phyloP scores from a whole-genome alignment of 2,888 invertebrate genomes.

The Drosophila multiciliata region DNA sequence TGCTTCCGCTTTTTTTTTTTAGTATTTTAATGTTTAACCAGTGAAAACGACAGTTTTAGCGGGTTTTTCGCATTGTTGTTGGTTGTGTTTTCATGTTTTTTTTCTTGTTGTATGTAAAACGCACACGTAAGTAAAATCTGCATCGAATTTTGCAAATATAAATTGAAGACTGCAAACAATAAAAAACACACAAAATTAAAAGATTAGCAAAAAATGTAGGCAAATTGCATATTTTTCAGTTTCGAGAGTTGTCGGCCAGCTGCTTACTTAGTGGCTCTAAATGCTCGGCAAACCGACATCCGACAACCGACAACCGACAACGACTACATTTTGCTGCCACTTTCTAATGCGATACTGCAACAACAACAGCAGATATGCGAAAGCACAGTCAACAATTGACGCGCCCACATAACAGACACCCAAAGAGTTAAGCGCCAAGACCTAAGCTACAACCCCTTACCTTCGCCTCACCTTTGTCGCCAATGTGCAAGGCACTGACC shows the following conservation, averaged over 20 bases:
- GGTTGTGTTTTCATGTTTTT: neutral
- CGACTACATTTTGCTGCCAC: conserved; percentile 52
- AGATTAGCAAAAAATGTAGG: conserved; percentile 17
- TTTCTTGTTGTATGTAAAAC: conserved; percentile 8
- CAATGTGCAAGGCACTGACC: conserved; percentile 25
- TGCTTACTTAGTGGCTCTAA: conserved; percentile 39
- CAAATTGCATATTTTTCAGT: conserved; percentile 33
- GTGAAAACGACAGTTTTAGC: conserved; percentile 69
- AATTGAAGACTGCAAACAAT: conserved; percentile 46
- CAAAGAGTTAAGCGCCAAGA: neutral
- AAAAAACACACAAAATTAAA: conserved; percentile 3
- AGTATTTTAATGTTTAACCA: conserved; percentile 43
- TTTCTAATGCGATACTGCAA: conserved; percentile 60
- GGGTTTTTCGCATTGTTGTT: conserved; percentile 25
- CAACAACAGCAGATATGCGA: conserved; percentile 33
- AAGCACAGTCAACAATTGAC: conserved; percentile 37
- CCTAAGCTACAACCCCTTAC: conserved; percentile 18
- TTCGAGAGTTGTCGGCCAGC: conserved; percentile 11
- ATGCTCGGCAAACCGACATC: conserved; percentile 26
- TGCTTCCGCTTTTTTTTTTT: conserved; percentile 46
- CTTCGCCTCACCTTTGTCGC: neutral
- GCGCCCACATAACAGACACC: conserved; percentile 38
- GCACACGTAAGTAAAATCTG: conserved; percentile 72
- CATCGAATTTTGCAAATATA: conserved; percentile 55
- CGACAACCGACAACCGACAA: conserved; percentile 13